A percentile compares a stretch with the other conserved stretches of the same genome.
Evolutionary conservation across 2,113 vertebrate genomes (phyloP).

Genomic region (Malurus cyaneus): DNA sequence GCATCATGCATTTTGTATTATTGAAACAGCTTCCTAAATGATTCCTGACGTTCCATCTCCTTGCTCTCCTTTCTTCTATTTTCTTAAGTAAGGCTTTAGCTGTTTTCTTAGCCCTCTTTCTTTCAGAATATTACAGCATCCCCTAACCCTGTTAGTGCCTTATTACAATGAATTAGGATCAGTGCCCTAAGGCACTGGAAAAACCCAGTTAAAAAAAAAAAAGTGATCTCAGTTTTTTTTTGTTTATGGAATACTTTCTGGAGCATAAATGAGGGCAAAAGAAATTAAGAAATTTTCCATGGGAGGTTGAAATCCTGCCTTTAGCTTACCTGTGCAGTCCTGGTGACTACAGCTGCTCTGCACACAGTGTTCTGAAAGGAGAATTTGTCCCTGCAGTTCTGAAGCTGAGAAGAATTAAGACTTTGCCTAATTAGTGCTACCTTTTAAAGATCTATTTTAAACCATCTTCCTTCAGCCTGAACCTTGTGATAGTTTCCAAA

Average conservation of each 20-base stretch:
- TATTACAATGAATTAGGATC: background rate
- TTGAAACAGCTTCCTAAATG: background rate
- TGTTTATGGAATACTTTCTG: background rate
- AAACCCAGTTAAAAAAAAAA: background rate
- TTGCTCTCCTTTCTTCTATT: background rate
- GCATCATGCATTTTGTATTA: background rate
- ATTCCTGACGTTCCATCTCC: background rate
- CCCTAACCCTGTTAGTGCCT: background rate
- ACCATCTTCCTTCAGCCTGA: conserved; percentile 7
- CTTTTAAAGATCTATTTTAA: conserved; percentile 39
- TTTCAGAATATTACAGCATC: background rate
- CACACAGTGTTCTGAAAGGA: background rate
- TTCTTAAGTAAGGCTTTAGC: background rate
- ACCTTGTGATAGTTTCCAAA: conserved; percentile 35
- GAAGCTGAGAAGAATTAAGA: background rate
- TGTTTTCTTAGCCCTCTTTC: background rate
- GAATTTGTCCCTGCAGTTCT: background rate
- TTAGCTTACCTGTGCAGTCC: background rate
- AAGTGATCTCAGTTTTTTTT: background rate
- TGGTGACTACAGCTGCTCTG: background rate
- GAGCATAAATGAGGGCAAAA: background rate
- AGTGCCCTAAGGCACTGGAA: background rate
- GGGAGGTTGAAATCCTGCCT: background rate
- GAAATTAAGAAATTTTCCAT: background rate
- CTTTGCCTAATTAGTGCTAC: conserved; percentile 3